These are phyloP conservation scores for Hydrophis major DNA, from an alignment of 2,797 vertebrate species.

Conservation along the genomic window DNA sequence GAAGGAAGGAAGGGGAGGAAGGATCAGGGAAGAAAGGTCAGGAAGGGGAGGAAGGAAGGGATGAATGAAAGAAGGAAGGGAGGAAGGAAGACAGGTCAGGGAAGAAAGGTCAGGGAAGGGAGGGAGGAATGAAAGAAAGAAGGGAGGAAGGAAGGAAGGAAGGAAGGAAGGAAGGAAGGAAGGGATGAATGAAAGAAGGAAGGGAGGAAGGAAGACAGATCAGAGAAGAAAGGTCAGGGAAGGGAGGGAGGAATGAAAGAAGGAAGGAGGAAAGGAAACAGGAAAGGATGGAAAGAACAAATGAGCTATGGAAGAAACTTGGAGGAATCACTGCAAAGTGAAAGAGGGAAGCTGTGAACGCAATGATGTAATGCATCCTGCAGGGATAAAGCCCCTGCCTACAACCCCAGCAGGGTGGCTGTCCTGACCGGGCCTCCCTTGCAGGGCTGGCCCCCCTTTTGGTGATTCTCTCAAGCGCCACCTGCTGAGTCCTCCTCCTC, in stretches of 20 bases:
- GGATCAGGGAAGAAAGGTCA: background rate
- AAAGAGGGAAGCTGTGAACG: background rate
- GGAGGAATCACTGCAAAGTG: background rate
- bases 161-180: no score
- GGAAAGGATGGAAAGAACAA: no score
- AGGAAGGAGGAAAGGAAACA: no score
- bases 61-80: background rate
- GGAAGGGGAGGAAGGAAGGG: background rate
- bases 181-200: no score
- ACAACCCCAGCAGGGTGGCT: background rate
- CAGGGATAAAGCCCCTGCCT: background rate
- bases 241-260: no score
- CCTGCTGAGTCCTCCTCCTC: fast-evolving
- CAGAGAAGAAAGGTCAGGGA: background rate
- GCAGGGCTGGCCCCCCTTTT: background rate
- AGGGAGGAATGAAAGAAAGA: background rate
- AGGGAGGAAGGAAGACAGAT: no score
- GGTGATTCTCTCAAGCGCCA: background rate
- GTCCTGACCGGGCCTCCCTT: background rate
- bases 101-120: background rate
- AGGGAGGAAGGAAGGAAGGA: background rate
- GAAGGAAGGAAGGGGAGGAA: background rate
- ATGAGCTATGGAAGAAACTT: no score
- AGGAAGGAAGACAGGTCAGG: no score
- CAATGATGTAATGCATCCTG: background rate